A percentile compares a stretch with the other conserved stretches of the same genome.
phyloP scores from a whole-genome alignment of 2,888 invertebrate genomes.

The Conistra vaccinii region DNA sequence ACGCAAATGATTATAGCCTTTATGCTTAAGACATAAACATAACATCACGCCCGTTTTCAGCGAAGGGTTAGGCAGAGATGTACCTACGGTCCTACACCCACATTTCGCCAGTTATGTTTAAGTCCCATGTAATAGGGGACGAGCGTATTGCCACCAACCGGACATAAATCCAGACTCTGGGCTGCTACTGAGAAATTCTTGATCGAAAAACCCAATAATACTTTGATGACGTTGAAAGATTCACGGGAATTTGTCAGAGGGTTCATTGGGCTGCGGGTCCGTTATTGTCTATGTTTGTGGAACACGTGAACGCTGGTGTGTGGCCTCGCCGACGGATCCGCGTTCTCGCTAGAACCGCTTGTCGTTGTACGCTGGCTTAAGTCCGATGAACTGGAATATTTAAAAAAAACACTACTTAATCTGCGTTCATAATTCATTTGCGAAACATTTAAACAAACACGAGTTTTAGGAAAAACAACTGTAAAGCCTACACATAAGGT shows the following conservation, averaged over 20 bases:
- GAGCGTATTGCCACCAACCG: not conserved
- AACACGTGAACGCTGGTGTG: conserved; percentile 83
- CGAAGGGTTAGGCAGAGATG: too few species aligned
- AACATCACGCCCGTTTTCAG: not conserved
- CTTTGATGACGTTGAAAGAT: conserved; percentile 5
- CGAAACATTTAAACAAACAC: too few species aligned
- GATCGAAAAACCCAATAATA: not conserved
- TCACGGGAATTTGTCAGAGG: conserved; percentile 29
- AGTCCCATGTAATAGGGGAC: not conserved
- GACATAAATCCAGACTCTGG: not conserved
- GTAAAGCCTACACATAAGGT: too few species aligned
- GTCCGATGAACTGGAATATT: conserved; percentile 77
- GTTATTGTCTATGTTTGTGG: conserved; percentile 64
- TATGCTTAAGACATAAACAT: not conserved
- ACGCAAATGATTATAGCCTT: conserved; percentile 14
- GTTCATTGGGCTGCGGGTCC: not conserved
- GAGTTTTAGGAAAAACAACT: too few species aligned
- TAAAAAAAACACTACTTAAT: too few species aligned
- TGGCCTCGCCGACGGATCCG: conserved; percentile 87
- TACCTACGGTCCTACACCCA: not conserved
- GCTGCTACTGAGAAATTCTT: not conserved
- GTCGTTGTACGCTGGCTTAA: conserved; percentile 82
- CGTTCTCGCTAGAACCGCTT: conserved; percentile 82
- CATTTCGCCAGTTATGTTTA: not conserved
- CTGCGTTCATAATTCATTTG: too few species aligned